Conservation (phyloP, 2,113 vertebrate genomes). For the Sciurus niger region DNA sequence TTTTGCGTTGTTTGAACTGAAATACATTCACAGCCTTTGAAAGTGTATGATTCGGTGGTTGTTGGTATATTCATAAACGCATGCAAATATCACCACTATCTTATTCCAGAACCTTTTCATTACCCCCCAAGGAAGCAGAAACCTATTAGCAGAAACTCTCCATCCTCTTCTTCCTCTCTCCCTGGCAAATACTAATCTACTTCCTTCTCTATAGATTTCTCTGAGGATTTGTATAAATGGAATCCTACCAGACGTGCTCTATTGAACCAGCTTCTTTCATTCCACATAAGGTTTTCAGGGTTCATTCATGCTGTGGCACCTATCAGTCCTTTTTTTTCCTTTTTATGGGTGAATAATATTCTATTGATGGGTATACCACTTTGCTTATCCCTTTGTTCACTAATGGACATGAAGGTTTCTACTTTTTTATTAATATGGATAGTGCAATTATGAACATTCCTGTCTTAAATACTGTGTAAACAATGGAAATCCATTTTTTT, state of each 20-base stretch:
- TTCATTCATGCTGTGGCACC: not conserved
- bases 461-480: not conserved
- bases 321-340: not conserved
- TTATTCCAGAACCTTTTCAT: not conserved
- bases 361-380: not conserved
- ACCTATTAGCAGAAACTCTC: not conserved
- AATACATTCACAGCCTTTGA: not conserved
- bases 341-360: not conserved
- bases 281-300: not conserved
- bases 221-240: not conserved
- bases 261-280: not conserved
- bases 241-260: not conserved
- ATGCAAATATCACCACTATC: not conserved
- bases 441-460: not conserved
- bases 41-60: not conserved
- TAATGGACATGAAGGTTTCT: not conserved
- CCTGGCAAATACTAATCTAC: not conserved
- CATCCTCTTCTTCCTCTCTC: not conserved
- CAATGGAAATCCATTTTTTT: too few relatives aligned
- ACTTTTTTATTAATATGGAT: not conserved
- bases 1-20: not conserved
- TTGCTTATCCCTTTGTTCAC: not conserved
- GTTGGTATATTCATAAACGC: not conserved
- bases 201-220: not conserved
- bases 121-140: not conserved